These are phyloP conservation scores for Anthopleura sola DNA, from an alignment of 64 coral and sea anemone genomes.

Conservation along the genomic window DNA sequence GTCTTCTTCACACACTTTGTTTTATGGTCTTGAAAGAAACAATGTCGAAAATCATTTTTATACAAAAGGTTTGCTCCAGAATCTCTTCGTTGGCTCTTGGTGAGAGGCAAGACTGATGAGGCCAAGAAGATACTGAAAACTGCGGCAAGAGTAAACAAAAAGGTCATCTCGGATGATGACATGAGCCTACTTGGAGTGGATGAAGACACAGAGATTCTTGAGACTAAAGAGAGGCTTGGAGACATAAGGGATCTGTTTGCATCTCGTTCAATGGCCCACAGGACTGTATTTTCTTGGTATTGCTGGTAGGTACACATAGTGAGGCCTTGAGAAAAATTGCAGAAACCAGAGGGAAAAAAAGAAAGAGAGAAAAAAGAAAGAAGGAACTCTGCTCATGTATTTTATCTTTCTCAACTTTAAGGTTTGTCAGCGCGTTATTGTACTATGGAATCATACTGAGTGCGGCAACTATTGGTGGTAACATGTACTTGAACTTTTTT, in stretches of 20 bases:
- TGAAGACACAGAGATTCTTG: background rate
- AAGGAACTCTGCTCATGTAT: too few species aligned
- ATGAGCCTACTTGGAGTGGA: background rate
- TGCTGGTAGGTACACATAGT: background rate
- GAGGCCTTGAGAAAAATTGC: too few species aligned
- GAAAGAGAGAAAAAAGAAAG: too few species aligned
- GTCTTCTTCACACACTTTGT: too few species aligned
- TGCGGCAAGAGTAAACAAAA: conserved; percentile 45
- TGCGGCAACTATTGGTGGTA: conserved; percentile 32
- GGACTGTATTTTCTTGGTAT: background rate
- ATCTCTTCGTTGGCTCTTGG: conserved; percentile 62
- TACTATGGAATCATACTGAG: conserved; percentile 46
- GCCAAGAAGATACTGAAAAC: conserved; percentile 37
- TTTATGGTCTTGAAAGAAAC: too few species aligned
- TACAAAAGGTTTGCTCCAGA: conserved; percentile 42
- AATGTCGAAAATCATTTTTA: too few species aligned
- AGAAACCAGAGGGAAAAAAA: too few species aligned
- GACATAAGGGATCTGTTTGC: conserved; percentile 49
- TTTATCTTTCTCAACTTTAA: background rate
- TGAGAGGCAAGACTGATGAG: conserved; percentile 55
- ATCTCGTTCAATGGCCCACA: background rate
- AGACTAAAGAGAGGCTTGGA: conserved; percentile 22
- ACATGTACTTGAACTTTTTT: background rate
- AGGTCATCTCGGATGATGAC: conserved; percentile 22
- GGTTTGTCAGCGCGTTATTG: conserved; percentile 32